Base-by-base conservation (phyloP, 2,113 vertebrate species). In the Thomomys bottae region DNA sequence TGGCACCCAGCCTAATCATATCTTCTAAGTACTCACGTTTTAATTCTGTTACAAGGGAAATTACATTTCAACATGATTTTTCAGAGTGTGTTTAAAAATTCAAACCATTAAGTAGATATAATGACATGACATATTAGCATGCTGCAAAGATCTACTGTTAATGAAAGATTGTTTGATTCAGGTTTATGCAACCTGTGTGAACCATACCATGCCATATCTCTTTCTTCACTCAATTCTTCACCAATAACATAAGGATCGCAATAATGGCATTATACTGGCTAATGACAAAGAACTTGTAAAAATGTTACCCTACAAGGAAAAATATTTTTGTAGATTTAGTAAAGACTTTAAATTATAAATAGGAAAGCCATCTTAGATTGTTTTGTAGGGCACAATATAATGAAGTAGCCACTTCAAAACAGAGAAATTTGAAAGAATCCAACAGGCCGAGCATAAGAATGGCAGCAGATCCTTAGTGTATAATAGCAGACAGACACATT, bases 151-250 rank as follows among this genome's bases (percentile, higher is more conserved):
- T 38, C 1, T 61, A 87, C 38, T 12, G 21, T 30, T 36, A 18
- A 10, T 89, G 54, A 24, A 23, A 54, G 18, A 34, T 76, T 20
- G 10, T 67, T 20, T 79, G 61, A 34, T 7, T 83, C 23, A 24
- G 24, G 2, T 75, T 64, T 8, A 66, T 32, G 20, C 68, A 67
- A 45, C 4, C 49, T 54, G 1, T 57, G 15, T 32, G 28, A 8
- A 49, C 9, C 38, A 0, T 59, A n/a, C 5, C 28, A 76, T 4
- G 3, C 0, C 6, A 18, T 7, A 45, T 67, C 6, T 30, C 1
- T 11, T 34, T 59, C 38, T 11, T 63, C 5, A 28, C 42, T 49
- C 24, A 49, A 7, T 75, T 81, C 1, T 72, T 89, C n/a, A 54
- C 17, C 26, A 71, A 20, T 54, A 38, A 88, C 67, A 59, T 15